Evolutionary conservation across 2,888 invertebrate species (phyloP).

Genomic region (Deilephila elpenor): DNA sequence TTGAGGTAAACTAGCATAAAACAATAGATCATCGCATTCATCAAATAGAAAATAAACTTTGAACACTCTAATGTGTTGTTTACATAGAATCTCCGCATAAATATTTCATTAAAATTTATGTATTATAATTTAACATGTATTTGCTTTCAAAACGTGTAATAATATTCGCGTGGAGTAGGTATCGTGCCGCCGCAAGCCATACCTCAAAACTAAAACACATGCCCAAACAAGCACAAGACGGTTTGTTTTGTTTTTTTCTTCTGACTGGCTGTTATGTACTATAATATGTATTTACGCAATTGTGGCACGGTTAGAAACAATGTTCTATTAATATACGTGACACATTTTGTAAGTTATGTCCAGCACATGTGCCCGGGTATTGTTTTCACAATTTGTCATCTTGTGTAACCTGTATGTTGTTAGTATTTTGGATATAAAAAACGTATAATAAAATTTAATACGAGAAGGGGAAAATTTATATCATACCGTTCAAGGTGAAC

Average conservation of each 20-base stretch:
- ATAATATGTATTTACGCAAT: constrained; percentile 56
- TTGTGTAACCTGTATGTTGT: constrained; percentile 8
- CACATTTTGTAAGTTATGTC: constrained; percentile 50
- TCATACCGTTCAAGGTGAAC: constrained; percentile 11
- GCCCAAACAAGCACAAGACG: constrained; percentile 34
- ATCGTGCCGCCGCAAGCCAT: constrained; percentile 40
- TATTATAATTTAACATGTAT: neutral
- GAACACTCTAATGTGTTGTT: neutral
- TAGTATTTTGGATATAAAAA: neutral
- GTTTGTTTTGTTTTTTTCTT: constrained; percentile 39
- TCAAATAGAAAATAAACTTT: neutral
- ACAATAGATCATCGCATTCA: constrained; percentile 7
- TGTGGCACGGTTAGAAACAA: constrained; percentile 50
- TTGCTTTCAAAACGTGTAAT: neutral
- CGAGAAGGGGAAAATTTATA: neutral
- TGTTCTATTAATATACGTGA: constrained; percentile 68
- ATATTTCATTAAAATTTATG: neutral
- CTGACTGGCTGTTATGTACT: neutral
- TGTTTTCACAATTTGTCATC: constrained; percentile 13
- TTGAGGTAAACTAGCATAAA: neutral
- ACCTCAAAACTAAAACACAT: constrained; percentile 37
- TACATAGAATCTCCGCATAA: neutral
- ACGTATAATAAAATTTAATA: neutral
- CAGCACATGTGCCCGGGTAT: constrained; percentile 23
- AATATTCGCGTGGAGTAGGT: neutral